Conservation (phyloP, 2,888 invertebrate genomes). For the Ophion slaviceki region DNA sequence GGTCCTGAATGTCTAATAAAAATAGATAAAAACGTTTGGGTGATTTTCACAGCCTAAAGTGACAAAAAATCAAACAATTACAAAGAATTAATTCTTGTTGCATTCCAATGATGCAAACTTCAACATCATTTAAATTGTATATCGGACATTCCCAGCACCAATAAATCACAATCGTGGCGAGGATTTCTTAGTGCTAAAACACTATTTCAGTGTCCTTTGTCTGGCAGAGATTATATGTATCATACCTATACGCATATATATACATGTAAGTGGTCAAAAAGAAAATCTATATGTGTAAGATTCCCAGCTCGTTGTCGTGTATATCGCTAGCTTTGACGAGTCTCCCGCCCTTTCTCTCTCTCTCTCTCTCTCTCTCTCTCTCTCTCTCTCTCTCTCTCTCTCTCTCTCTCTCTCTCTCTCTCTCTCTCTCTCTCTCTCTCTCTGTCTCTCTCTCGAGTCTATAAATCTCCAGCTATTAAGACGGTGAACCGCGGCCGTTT, state of each 20-base stretch:
- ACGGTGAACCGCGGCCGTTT: slow-evolving; percentile 79
- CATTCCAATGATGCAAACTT: too few relatives aligned
- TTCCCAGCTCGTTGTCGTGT: slow-evolving; percentile 34
- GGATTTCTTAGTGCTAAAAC: neutral
- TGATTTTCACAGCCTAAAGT: too few relatives aligned
- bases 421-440: slow-evolving; percentile 53
- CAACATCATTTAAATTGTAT: neutral
- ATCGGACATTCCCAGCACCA: neutral
- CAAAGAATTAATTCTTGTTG: too few relatives aligned
- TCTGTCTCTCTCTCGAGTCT: slow-evolving; percentile 64
- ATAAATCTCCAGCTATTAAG: slow-evolving; percentile 83
- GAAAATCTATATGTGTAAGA: slow-evolving; percentile 22
- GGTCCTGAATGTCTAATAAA: too few relatives aligned
- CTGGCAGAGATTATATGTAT: slow-evolving; percentile 7
- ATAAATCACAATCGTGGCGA: slow-evolving; percentile 2
- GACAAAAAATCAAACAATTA: too few relatives aligned
- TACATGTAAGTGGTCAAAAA: slow-evolving; percentile 16
- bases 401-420: slow-evolving; percentile 26
- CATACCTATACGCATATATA: slow-evolving; percentile 30
- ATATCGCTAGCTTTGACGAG: slow-evolving; percentile 34
- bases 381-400: slow-evolving; percentile 62
- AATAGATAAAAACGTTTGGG: too few relatives aligned
- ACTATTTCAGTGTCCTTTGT: slow-evolving; percentile 28
- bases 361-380: slow-evolving; percentile 47
- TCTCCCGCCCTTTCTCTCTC: slow-evolving; percentile 2